These are phyloP conservation scores for Gymnarchus niloticus DNA, from an alignment of 2,113 vertebrate genomes.

Conservation along the genomic window DNA sequence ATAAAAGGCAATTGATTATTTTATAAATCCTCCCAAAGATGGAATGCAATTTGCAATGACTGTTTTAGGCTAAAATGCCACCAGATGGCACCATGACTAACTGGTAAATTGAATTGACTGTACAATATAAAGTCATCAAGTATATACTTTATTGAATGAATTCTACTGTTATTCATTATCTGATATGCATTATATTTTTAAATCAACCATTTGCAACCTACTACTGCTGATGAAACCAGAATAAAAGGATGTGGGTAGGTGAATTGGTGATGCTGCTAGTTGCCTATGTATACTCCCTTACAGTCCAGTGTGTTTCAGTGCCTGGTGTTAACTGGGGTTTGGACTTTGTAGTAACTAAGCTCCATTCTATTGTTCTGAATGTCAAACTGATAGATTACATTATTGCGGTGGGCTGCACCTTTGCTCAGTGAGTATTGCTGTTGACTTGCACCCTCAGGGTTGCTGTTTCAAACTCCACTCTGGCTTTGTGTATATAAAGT, in stretches of 20 bases:
- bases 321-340: no score
- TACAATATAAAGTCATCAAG: not conserved
- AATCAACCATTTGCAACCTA: not conserved
- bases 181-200: not conserved
- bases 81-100: slow-evolving; percentile 9
- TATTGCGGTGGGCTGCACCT: no score
- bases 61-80: not conserved
- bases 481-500: not conserved
- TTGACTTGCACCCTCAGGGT: not conserved
- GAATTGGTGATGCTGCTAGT: not conserved
- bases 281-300: not conserved
- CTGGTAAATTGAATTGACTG: not conserved
- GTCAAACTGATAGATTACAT: no score
- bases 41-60: not conserved
- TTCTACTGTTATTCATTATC: not conserved
- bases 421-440: not conserved
- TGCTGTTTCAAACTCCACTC: not conserved
- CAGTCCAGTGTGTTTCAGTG: not conserved
- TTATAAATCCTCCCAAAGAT: not conserved
- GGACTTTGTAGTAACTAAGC: no score
- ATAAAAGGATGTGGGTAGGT: not conserved
- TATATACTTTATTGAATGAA: not conserved
- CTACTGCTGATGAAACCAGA: not conserved
- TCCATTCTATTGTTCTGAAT: no score
- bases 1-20: not conserved